Percentiles rank a stretch among this genome's conserved stretches.
These are phyloP conservation scores for Nebria ingens DNA, from an alignment of 1,140 invertebrate species.

Conservation along the genomic window DNA sequence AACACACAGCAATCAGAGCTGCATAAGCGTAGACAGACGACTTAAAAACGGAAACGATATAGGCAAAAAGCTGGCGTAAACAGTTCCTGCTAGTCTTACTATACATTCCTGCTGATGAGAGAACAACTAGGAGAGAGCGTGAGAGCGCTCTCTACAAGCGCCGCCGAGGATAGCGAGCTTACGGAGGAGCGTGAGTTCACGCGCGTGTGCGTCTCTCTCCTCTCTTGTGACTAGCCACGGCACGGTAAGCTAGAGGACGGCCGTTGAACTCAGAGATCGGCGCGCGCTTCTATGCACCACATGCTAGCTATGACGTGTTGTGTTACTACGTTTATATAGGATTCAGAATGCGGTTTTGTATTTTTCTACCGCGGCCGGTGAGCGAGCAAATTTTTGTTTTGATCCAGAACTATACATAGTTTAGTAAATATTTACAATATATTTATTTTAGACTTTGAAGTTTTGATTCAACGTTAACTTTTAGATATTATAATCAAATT, in stretches of 20 bases:
- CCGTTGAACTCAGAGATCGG: background rate
- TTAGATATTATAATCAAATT: too few species aligned
- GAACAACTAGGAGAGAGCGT: background rate
- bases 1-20: background rate
- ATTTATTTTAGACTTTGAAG: too few species aligned
- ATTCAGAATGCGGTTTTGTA: background rate
- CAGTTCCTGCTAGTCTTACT: background rate
- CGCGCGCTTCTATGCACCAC: background rate
- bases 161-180: background rate
- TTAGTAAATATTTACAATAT: too few species aligned
- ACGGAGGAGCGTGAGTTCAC: background rate
- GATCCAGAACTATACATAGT: too few species aligned
- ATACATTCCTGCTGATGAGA: background rate
- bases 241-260: conserved; percentile 4
- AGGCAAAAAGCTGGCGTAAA: background rate
- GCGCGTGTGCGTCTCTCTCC: background rate
- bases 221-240: background rate
- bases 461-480: too few species aligned
- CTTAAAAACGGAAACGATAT: background rate
- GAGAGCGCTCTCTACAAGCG: background rate
- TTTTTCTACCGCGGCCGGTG: background rate
- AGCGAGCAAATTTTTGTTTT: too few species aligned
- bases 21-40: background rate
- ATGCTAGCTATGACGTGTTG: background rate
- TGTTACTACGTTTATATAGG: background rate